Evolutionary conservation across 2,888 invertebrate genomes (phyloP), one percentile per base, ranked within the genome.

Genomic region (Bruchidius siliquastri): DNA sequence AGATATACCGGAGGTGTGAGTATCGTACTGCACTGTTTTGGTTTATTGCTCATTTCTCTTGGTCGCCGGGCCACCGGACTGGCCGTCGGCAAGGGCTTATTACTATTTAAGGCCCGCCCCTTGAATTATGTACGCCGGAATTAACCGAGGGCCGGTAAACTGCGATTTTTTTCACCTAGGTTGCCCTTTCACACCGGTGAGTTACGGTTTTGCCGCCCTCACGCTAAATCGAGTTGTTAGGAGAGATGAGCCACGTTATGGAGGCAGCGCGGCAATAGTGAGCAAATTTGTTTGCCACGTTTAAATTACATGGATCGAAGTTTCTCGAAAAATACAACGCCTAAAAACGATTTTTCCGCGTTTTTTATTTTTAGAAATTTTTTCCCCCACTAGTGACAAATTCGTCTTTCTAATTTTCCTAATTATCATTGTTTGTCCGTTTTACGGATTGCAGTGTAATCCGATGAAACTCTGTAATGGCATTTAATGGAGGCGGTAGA

Each of bases 81-180:
- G 49, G 49, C 49, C 49, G 49, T 49, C 13, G 67, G 49, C 49
- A 49, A 49, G 49, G 49, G 22, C 77, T 77, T 76, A 77, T 77
- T 74, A 77, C 75, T 76, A 77, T 77, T 77, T 75, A 77, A 74
- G 72, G 21, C 72, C 49, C 49, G 71, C 30, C 32, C 66, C 76
- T 78, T 80, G 77, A 80, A 80, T 80, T 77, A 79, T 80, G 76
- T 73, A 75, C 69, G 74, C 74, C 70, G 74, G 78, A 79, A 80
- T 80, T 80, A 80, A 79, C 75, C 73, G 74, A 49, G 49, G 49
- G 49, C 49, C 49, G 49, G 49, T 49, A 49, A 49, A 49, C 49
- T 49, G 49, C 49, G 49, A 49, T 49, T 49, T 49, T 30, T 49
- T 49, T 18, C 49, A 49, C 49, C 49, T 49, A 49, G 49, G 49